These are phyloP conservation scores for Penaeus indicus DNA, from an alignment of 1,140 invertebrate species.

Conservation along the genomic window DNA sequence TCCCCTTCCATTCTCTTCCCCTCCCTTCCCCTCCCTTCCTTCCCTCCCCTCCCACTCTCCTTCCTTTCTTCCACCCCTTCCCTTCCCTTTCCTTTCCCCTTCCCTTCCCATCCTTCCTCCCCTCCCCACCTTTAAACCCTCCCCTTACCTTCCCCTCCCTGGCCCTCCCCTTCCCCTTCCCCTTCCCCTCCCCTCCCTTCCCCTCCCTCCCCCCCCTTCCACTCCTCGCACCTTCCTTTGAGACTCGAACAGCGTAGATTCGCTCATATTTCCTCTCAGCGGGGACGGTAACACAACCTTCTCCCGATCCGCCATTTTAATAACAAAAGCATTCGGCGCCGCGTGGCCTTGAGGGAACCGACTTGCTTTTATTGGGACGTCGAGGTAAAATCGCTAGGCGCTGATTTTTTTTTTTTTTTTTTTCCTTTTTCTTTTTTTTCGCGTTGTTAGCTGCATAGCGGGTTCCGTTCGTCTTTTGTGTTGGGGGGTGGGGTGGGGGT, in stretches of 20 bases:
- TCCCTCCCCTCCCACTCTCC: background rate
- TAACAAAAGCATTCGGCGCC: background rate
- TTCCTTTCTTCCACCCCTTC: background rate
- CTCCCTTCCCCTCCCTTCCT: too few species aligned
- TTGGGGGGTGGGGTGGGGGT: too few species aligned
- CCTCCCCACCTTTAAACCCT: background rate
- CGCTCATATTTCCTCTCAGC: conserved; percentile 13
- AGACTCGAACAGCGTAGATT: background rate
- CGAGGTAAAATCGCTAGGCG: too few species aligned
- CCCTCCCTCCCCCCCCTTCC: background rate
- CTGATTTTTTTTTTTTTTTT: too few species aligned
- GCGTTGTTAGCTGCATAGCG: too few species aligned
- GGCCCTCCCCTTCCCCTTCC: conserved; percentile 18
- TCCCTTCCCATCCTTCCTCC: background rate
- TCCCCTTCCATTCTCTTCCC: conserved; percentile 1
- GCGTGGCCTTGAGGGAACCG: too few species aligned
- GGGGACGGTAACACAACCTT: background rate
- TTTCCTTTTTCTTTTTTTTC: too few species aligned
- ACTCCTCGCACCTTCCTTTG: background rate
- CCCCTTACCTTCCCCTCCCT: conserved; percentile 35
- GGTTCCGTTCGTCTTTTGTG: too few species aligned
- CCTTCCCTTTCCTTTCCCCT: background rate
- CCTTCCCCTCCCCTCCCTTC: conserved; percentile 29
- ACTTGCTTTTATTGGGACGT: too few species aligned
- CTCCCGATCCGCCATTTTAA: conserved; percentile 5